These are phyloP conservation scores for Rhabdomys dilectus DNA, from an alignment of 2,113 vertebrate species.

Conservation along the genomic window DNA sequence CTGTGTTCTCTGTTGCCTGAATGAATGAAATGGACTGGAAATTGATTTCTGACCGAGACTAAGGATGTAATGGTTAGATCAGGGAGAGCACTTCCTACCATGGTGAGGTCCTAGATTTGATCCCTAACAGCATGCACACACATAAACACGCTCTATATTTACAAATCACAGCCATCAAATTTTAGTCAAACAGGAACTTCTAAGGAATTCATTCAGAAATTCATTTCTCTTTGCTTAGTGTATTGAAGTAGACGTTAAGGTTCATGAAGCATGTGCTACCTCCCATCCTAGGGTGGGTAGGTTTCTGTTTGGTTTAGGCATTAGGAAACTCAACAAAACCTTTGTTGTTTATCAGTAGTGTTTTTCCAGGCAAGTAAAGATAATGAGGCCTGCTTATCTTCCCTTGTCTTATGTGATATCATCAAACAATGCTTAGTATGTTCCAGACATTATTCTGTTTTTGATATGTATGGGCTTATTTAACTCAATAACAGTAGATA, in stretches of 20 bases:
- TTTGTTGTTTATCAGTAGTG: constrained; percentile 50
- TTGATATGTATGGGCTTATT: constrained; percentile 43
- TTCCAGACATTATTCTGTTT: constrained; percentile 19
- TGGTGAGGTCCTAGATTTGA: background rate
- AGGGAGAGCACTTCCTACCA: background rate
- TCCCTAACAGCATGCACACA: background rate
- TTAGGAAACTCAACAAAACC: constrained; percentile 30
- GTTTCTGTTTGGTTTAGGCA: constrained; percentile 16
- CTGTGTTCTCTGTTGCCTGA: constrained; percentile 1
- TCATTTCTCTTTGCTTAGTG: constrained; percentile 13
- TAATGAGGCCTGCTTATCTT: constrained; percentile 33
- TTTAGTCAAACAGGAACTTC: background rate
- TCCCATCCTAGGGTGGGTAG: background rate
- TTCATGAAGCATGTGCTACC: background rate
- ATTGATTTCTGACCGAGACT: background rate
- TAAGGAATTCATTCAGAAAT: constrained; percentile 8
- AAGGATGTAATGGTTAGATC: background rate
- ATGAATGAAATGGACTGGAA: background rate
- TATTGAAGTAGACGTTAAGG: background rate
- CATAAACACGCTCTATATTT: background rate
- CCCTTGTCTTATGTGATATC: background rate
- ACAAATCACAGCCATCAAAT: background rate
- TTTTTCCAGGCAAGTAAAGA: constrained; percentile 34
- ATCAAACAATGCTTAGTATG: background rate
- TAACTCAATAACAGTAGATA: constrained; percentile 56